Evolutionary conservation across 2,113 vertebrate species (phyloP), one percentile per base, ranked within the genome.

Genomic region (Dendropsophus ebraccatus): DNA sequence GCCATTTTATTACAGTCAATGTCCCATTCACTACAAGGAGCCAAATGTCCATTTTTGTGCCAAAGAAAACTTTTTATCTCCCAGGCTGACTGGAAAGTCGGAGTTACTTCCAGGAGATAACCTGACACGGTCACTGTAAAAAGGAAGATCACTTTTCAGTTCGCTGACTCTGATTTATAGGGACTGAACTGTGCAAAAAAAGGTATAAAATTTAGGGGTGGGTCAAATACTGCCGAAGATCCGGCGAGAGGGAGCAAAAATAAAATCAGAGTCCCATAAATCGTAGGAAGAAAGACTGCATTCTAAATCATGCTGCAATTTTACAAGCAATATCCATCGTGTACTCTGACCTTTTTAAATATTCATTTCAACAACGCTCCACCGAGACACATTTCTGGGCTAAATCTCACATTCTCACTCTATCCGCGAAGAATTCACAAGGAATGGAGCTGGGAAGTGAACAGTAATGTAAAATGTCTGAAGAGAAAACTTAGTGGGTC

Each of bases 281-380:
- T 79, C 52, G 82, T 87, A 87, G 72, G 47, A 62, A 84, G 54
- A 84, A 49, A 69, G 30, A 0, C 23, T 3, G 16, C 25, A 56
- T 52, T 83, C 87, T 87, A 88, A 81, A 88, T 60, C 85, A n/a
- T 69, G 5, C 0, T 86, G 87, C 85, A 88, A 89, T 90, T 84
- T 84, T 89, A 84, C 77, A 74, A 76, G 23, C 67, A 77, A 88
- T 87, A 87, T 87, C 86, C 45, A 70, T 88, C 85, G 88, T 84
- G 70, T 88, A 89, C 87, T 88, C 87, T 87, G 85, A 84, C 88
- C 88, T 90, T 89, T 87, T 88, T 88, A 87, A 54, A 84, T 87
- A 84, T 90, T 88, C 89, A 86, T 91, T 89, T 90, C 87, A 89
- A 73, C 25, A 76, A 77, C 87, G 79, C 70, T 84, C 73, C 21